Conservation (phyloP, 2,797 vertebrate species). For the Hydrocynus forskahlii region DNA sequence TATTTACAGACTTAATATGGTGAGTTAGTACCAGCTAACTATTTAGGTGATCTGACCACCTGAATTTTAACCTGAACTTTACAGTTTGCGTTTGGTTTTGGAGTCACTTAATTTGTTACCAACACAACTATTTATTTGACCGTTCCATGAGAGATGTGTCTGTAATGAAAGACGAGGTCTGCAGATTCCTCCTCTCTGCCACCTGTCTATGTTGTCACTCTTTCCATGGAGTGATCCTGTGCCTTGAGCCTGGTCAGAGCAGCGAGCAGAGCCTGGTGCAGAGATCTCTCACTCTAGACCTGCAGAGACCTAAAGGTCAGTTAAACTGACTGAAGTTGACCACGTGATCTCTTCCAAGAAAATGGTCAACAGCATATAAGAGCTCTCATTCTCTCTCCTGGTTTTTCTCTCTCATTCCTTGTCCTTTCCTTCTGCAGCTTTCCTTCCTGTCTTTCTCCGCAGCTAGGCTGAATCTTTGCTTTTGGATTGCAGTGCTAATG, state of each 20-base stretch:
- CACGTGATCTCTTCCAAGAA: slow-evolving; percentile 33
- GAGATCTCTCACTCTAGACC: not conserved
- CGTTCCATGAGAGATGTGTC: not conserved
- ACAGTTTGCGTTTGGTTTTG: not conserved
- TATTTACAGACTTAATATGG: too few relatives aligned
- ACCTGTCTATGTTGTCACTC: slow-evolving; percentile 69
- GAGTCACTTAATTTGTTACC: not conserved
- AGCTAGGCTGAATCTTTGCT: slow-evolving; percentile 63
- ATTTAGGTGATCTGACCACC: not conserved
- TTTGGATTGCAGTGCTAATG: slow-evolving; percentile 65
- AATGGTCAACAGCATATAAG: slow-evolving; percentile 67
- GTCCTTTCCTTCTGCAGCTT: not conserved
- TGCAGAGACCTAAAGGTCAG: slow-evolving; percentile 23
- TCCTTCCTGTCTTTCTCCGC: slow-evolving; percentile 49
- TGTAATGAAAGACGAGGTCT: slow-evolving; percentile 12
- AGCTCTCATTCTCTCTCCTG: slow-evolving; percentile 42
- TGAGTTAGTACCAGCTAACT: too few relatives aligned
- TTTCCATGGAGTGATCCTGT: slow-evolving; percentile 72
- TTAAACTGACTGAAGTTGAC: not conserved
- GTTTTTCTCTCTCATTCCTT: slow-evolving; percentile 2
- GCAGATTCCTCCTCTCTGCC: slow-evolving; percentile 28
- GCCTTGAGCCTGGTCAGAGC: slow-evolving; percentile 56
- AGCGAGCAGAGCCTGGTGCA: not conserved
- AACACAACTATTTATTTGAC: not conserved
- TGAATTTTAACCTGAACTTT: not conserved